A percentile compares a stretch with the other conserved stretches of the same genome.
These are phyloP conservation scores for Pseudocheirus occidentalis DNA, from an alignment of 2,797 vertebrate species.

Conservation along the genomic window DNA sequence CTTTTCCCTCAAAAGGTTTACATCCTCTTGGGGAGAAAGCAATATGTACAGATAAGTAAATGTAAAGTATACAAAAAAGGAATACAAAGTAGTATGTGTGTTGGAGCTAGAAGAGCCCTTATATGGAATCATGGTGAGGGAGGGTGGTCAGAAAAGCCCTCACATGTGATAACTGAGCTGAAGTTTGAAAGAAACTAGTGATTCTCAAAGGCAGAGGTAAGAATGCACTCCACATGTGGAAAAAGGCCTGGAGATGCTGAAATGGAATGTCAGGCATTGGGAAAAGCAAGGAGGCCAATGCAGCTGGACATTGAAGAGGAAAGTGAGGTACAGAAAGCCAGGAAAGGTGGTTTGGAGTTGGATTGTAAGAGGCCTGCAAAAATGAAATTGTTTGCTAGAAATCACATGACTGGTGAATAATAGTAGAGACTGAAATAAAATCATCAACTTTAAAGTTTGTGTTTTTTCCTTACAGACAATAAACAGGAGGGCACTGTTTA, in stretches of 20 bases:
- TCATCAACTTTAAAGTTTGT: background rate
- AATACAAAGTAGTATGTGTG: background rate
- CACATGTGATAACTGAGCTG: background rate
- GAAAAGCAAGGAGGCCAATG: background rate
- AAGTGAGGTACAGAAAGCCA: background rate
- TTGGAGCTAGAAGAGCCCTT: background rate
- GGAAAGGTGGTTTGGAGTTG: background rate
- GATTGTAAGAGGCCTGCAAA: background rate
- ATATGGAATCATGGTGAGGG: no score
- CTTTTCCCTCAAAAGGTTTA: background rate
- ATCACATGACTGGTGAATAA: background rate
- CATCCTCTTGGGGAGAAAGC: background rate
- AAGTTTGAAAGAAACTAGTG: background rate
- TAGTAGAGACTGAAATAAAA: background rate
- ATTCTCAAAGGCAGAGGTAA: background rate
- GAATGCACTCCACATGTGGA: background rate
- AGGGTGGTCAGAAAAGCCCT: background rate
- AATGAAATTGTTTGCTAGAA: background rate
- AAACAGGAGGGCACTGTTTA: background rate
- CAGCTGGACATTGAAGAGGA: background rate
- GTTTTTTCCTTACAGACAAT: background rate
- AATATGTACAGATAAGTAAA: background rate
- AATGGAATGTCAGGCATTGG: background rate
- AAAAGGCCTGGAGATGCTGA: background rate
- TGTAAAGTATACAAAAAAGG: background rate